Percentiles rank a stretch among this genome's conserved stretches.
phyloP scores from a whole-genome alignment of 2,113 vertebrate species.

The Syrmaticus mikado region DNA sequence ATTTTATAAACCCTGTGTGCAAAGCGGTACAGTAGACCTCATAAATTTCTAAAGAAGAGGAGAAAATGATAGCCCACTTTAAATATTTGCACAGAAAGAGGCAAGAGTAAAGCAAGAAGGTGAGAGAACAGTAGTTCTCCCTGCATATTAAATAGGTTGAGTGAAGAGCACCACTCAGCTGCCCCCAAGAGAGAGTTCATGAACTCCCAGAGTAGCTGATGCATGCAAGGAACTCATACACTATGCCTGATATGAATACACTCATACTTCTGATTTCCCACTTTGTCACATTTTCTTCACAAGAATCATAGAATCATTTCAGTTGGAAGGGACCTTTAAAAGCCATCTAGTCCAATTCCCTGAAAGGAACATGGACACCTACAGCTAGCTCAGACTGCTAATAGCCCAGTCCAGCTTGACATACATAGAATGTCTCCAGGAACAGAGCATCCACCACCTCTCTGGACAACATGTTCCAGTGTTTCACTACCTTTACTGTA shows the following conservation, averaged over 20 bases:
- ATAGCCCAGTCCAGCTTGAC: too few species aligned
- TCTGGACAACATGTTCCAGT: too few species aligned
- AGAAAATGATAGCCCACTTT: background rate
- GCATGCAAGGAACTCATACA: background rate
- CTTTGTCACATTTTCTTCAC: background rate
- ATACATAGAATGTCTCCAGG: too few species aligned
- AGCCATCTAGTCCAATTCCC: too few species aligned
- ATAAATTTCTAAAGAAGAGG: background rate
- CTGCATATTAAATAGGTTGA: background rate
- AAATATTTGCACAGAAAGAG: background rate
- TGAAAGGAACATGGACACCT: too few species aligned
- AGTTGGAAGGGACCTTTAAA: too few species aligned
- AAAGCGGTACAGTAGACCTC: background rate
- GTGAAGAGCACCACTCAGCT: background rate
- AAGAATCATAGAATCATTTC: background rate
- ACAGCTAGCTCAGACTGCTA: too few species aligned
- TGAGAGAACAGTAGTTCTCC: background rate
- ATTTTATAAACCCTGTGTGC: background rate
- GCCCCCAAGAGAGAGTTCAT: background rate
- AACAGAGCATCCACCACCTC: too few species aligned
- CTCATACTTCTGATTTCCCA: background rate
- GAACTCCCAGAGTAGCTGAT: background rate
- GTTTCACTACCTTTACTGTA: too few species aligned
- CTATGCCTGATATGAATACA: accelerated
- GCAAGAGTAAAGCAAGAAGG: background rate